These are phyloP conservation scores for Calephelis perditalis DNA, from an alignment of 2,888 invertebrate species.

Conservation along the genomic window DNA sequence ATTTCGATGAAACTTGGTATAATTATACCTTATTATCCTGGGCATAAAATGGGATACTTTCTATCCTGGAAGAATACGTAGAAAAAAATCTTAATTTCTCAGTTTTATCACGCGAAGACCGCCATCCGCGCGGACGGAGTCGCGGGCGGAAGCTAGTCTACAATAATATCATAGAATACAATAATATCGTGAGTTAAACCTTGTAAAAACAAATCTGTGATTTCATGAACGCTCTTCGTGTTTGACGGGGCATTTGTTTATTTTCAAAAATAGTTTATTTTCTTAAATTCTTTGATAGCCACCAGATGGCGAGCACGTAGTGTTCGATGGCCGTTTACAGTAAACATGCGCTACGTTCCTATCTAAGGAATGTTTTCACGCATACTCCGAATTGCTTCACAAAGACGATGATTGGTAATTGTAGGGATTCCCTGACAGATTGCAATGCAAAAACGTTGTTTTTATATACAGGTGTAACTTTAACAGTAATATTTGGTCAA, in stretches of 20 bases:
- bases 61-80: too few species aligned
- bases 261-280: slow-evolving; percentile 68
- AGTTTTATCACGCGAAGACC: too few species aligned
- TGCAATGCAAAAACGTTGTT: slow-evolving; percentile 27
- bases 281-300: slow-evolving; percentile 64
- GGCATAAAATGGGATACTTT: too few species aligned
- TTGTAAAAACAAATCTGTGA: slow-evolving; percentile 41
- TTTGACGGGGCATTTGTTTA: slow-evolving; percentile 63
- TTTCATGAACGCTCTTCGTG: slow-evolving; percentile 56
- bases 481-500: too few species aligned
- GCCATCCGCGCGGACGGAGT: too few species aligned
- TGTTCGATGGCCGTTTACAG: slow-evolving; percentile 43
- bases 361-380: slow-evolving; percentile 60
- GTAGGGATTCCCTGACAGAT: slow-evolving; percentile 43
- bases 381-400: slow-evolving; percentile 50
- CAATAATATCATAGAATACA: slow-evolving; percentile 1
- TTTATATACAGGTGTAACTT: not conserved
- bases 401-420: slow-evolving; percentile 48
- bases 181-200: slow-evolving; percentile 10
- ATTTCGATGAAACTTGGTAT: too few species aligned
- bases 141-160: too few species aligned
- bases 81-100: too few species aligned
- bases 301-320: slow-evolving; percentile 68
- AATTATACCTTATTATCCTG: too few species aligned
- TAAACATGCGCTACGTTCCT: slow-evolving; percentile 62